These are phyloP conservation scores for Hydrozoanthus gracilis DNA, from an alignment of 92 coral and sea anemone species.

Conservation along the genomic window DNA sequence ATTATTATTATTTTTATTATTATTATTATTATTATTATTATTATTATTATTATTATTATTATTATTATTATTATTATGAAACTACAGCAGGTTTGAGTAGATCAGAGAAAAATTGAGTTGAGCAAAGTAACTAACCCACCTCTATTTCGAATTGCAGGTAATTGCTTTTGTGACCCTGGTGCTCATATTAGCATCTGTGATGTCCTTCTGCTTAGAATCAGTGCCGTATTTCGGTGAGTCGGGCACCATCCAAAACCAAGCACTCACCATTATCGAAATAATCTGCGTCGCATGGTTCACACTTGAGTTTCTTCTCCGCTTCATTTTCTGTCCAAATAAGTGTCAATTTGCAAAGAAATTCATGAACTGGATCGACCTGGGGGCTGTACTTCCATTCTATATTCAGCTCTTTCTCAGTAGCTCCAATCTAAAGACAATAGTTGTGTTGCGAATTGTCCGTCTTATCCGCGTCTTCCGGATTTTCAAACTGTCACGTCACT, in stretches of 20 bases:
- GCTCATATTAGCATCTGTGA: conserved; percentile 88
- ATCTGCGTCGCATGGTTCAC: conserved; percentile 95
- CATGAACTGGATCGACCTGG: conserved; percentile 98
- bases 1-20: no score
- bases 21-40: no score
- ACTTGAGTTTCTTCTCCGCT: conserved; percentile 75
- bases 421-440: conserved; percentile 88
- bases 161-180: conserved; percentile 86
- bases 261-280: conserved; percentile 69
- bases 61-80: no score
- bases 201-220: conserved; percentile 88
- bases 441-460: conserved; percentile 86
- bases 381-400: conserved; percentile 95
- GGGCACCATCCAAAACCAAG: conserved; percentile 61
- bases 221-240: conserved; percentile 76
- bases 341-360: conserved; percentile 81
- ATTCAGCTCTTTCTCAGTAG: conserved; percentile 69
- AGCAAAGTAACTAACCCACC: not conserved
- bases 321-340: conserved; percentile 85
- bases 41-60: no score
- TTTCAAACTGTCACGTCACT: conserved; percentile 95
- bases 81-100: no score
- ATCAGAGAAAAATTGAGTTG: no score
- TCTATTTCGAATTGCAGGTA: conserved; percentile 50
- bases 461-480: conserved; percentile 96